Conservation (phyloP, 2,888 invertebrate species). For the Dryobota labecula region DNA sequence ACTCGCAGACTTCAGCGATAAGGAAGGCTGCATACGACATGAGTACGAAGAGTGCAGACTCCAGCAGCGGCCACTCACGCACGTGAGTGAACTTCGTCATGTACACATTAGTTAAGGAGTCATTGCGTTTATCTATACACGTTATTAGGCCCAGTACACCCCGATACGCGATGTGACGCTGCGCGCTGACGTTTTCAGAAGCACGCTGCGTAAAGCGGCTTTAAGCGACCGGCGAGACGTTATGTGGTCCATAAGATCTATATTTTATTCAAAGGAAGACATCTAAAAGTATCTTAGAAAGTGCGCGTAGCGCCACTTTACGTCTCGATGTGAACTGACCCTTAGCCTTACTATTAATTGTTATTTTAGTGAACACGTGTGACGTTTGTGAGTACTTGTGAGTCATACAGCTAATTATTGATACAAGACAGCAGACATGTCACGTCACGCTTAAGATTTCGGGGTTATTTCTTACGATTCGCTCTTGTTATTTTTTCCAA, state of each 20-base stretch:
- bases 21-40: conserved; percentile 99
- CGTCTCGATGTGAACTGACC: not conserved
- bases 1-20: conserved; percentile 98
- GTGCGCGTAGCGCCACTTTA: not conserved
- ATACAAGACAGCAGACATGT: conserved; percentile 4
- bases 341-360: not conserved
- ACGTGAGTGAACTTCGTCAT: conserved; percentile 98
- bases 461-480: conserved; percentile 10
- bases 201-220: not conserved
- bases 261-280: not conserved
- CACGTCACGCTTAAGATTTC: conserved; percentile 13
- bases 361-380: not conserved
- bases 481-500: conserved; percentile 16
- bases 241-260: not conserved
- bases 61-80: conserved; percentile 98
- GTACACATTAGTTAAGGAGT: conserved; percentile 86
- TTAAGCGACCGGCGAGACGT: not conserved
- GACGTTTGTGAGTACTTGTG: not conserved
- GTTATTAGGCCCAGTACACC: not conserved
- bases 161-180: not conserved
- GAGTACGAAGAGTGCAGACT: conserved; percentile 98
- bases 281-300: not conserved
- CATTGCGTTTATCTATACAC: conserved; percentile 18
- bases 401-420: conserved; percentile 15
- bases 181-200: not conserved